Evolutionary conservation across 2,113 vertebrate species (phyloP), one percentile per base, ranked within the genome.

Genomic region (Dipodomys ordii): DNA sequence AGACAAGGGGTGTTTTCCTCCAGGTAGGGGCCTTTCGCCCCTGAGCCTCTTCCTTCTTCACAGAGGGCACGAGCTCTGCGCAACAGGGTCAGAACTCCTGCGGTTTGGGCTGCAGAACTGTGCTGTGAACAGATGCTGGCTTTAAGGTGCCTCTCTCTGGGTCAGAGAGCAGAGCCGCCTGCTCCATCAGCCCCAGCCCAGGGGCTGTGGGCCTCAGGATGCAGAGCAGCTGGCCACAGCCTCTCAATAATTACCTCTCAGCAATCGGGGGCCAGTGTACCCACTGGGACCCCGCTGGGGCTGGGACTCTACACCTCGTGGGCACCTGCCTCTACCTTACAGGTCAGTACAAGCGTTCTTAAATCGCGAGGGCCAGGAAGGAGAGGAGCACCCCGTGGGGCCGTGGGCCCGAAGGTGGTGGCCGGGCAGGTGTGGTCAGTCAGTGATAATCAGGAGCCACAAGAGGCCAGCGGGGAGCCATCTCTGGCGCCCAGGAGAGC

Each of bases 31-130:
- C 25, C 28, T 22, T 4, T 10, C 27, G 22, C 27, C 23, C 30
- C 35, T 64, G 7, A 39, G 76, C 69, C 79, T 80, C 82, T 90
- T 90, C 88, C 90, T 74, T 90, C 65, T 92, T 86, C 81, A 87
- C 88, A 32, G 94, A 94, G 84, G 19, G 69, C 74, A 35, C 76
- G 77, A 80, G 44, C 64, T 79, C 83, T 83, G 49, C 28, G 27
- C 73, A 49, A 44, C 53, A 72, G 89, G 87, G 64, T 80, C 62
- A 87, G 92, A 67, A 90, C 93, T 82, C 88, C 12, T 7, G 72
- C 32, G 83, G 62, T n/a, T 78, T 35, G 44, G 53, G 53, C 53
- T 4, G 15, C 53, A 30, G 67, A 11, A 18, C 49, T 23, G 18
- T 11, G 49, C 27, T 18, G 82, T 86, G 88, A 87, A 60, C 49